A percentile compares a stretch with the other conserved stretches of the same genome.
phyloP scores from a whole-genome alignment of 1,140 invertebrate species.

The Platyscapa corneri region DNA sequence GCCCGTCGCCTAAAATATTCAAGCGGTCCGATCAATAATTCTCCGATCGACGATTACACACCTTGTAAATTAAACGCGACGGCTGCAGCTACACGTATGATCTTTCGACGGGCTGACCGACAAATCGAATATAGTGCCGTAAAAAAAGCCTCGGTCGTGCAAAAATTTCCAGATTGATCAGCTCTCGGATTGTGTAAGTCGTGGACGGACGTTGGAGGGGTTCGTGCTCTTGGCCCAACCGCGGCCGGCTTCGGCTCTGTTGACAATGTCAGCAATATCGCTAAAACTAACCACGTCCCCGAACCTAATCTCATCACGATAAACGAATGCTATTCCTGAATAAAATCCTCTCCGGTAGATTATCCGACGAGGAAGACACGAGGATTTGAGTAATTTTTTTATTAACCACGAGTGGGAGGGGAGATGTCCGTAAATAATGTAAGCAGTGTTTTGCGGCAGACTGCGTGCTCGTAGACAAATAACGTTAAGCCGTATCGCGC shows the following conservation, averaged over 20 bases:
- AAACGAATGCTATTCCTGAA: background rate
- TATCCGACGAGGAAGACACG: background rate
- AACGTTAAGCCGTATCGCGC: too few relatives aligned
- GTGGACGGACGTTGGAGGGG: background rate
- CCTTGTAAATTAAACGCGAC: too few relatives aligned
- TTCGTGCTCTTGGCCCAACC: too few relatives aligned
- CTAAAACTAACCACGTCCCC: slow-evolving; percentile 27
- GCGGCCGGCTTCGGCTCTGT: slow-evolving; percentile 8
- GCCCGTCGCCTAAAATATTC: too few relatives aligned
- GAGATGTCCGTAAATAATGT: background rate
- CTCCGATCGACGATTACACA: too few relatives aligned
- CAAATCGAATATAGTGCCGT: too few relatives aligned
- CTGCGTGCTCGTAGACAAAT: too few relatives aligned
- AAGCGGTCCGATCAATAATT: too few relatives aligned
- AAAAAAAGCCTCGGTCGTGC: background rate
- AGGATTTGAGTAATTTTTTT: background rate
- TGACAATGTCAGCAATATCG: slow-evolving; percentile 43
- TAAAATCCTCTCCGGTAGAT: background rate
- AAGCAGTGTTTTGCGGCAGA: too few relatives aligned
- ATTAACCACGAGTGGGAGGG: background rate
- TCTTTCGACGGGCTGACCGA: too few relatives aligned
- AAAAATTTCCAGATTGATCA: slow-evolving; percentile 27
- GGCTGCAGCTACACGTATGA: too few relatives aligned
- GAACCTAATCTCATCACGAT: slow-evolving; percentile 17
- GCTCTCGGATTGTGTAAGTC: slow-evolving; percentile 8